Evolutionary conservation across 2,113 vertebrate species (phyloP).

Genomic region (Hippolais icterina): DNA sequence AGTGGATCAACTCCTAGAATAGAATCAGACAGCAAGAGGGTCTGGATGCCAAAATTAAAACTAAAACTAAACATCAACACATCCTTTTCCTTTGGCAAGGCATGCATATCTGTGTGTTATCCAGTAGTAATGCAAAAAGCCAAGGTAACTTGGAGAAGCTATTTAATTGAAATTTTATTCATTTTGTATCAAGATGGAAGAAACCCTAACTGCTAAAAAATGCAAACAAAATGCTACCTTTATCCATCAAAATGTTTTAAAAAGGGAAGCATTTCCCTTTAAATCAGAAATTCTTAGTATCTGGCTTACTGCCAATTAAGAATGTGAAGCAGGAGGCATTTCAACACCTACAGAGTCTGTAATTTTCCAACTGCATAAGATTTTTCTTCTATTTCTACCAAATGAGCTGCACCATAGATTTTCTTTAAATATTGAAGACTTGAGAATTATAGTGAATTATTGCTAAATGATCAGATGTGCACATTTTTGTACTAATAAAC

Average conservation of each 20-base stretch:
- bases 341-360: conserved; percentile 67
- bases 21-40: background rate
- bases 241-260: background rate
- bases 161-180: background rate
- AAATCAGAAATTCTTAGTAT: conserved; percentile 13
- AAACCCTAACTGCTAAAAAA: background rate
- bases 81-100: background rate
- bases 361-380: conserved; percentile 61
- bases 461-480: background rate
- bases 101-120: background rate
- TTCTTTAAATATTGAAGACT: conserved; percentile 12
- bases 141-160: background rate
- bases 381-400: conserved; percentile 42
- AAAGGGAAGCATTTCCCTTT: conserved; percentile 7
- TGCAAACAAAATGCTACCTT: background rate
- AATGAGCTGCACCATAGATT: background rate
- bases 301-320: conserved; percentile 54
- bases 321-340: conserved; percentile 56
- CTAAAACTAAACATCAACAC: background rate
- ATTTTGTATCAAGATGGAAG: background rate
- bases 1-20: background rate
- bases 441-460: background rate
- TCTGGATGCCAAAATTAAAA: background rate
- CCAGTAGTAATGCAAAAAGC: background rate
- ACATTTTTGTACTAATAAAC: background rate